Evolutionary conservation across 2,113 vertebrate species (phyloP).

Genomic region (Pithys albifrons): DNA sequence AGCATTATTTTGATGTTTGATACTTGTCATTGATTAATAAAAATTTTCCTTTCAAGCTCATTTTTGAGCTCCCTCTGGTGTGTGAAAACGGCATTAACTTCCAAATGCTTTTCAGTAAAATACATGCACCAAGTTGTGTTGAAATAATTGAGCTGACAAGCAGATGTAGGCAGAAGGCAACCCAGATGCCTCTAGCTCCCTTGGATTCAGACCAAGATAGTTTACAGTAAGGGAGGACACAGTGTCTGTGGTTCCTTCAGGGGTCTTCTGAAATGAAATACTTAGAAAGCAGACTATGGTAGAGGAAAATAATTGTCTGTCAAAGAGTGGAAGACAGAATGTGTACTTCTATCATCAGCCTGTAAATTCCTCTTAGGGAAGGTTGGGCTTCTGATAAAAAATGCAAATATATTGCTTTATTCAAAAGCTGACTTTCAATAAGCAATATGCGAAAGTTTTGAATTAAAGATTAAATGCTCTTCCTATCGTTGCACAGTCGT

Average conservation of each 20-base stretch:
- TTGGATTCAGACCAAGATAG: neutral
- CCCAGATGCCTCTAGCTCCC: neutral
- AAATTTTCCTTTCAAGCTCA: neutral
- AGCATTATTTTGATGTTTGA: neutral
- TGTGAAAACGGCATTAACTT: neutral
- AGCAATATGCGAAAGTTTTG: neutral
- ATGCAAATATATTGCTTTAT: neutral
- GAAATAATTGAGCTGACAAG: neutral
- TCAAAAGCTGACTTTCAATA: neutral
- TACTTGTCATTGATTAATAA: neutral
- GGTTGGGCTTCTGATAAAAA: neutral
- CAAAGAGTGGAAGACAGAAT: neutral
- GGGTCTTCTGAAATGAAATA: neutral
- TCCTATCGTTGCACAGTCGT: neutral
- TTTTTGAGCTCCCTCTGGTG: conserved; percentile 59
- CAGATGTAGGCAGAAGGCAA: neutral
- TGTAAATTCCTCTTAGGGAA: neutral
- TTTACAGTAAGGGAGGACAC: neutral
- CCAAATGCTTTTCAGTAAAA: neutral
- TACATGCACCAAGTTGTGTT: neutral
- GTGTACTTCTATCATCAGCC: neutral
- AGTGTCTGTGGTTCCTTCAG: neutral
- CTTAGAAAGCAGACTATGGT: neutral
- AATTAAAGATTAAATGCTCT: neutral
- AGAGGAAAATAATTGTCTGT: neutral